Conservation (phyloP, 2,797 vertebrate species). For the Masticophis lateralis region DNA sequence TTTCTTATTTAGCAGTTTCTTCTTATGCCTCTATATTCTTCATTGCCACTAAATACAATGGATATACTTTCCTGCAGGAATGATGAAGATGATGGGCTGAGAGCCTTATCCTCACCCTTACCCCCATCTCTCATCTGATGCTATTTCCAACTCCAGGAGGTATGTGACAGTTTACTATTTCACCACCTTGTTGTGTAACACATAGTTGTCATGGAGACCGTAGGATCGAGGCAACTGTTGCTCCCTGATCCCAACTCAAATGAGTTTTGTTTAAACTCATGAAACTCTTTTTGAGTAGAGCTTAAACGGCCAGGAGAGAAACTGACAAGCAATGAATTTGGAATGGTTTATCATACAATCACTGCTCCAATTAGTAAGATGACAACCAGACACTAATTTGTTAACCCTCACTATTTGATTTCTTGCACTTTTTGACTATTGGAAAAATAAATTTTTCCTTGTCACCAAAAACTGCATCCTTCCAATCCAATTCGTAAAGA, state of each 20-base stretch:
- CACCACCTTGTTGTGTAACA: slow-evolving; percentile 13
- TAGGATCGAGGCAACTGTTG: not conserved
- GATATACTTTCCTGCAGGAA: not conserved
- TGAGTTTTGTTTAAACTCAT: slow-evolving; percentile 4
- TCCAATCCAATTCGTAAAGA: not conserved
- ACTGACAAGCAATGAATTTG: not conserved
- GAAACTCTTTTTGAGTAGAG: slow-evolving; percentile 1
- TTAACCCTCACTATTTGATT: not conserved
- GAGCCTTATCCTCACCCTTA: not conserved
- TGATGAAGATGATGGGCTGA: not conserved
- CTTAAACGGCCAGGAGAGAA: not conserved
- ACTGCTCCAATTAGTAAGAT: not conserved
- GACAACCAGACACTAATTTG: not conserved
- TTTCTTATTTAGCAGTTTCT: not conserved
- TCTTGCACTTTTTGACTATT: not conserved
- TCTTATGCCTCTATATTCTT: not conserved
- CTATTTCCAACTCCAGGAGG: not conserved
- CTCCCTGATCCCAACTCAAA: not conserved
- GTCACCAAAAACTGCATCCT: not conserved
- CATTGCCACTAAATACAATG: too few relatives aligned
- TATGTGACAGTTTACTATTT: not conserved
- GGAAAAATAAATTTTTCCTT: not conserved
- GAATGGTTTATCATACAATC: not conserved
- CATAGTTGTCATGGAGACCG: slow-evolving; percentile 15
- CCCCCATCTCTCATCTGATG: not conserved